These are phyloP conservation scores for Acanthopagrus latus DNA, from an alignment of 2,797 vertebrate species.

Conservation along the genomic window DNA sequence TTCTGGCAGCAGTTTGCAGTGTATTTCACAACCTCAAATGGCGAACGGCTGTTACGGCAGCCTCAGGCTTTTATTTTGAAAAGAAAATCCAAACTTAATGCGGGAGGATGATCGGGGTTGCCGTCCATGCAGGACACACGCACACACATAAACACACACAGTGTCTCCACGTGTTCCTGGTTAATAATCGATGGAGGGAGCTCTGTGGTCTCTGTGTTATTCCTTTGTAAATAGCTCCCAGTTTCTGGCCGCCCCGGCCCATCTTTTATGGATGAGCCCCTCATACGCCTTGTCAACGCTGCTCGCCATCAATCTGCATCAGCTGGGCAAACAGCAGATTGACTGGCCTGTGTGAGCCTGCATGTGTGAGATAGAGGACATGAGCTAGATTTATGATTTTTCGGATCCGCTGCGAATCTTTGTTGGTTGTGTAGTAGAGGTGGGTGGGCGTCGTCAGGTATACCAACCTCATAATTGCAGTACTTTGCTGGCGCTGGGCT, in stretches of 20 bases:
- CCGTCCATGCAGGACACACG: not conserved
- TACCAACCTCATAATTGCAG: constrained; percentile 30
- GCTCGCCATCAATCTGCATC: constrained; percentile 64
- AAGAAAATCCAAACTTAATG: no score
- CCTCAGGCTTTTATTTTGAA: no score
- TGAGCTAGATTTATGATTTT: constrained; percentile 10
- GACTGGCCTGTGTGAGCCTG: constrained; percentile 35
- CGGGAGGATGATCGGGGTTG: not conserved
- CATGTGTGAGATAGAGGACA: constrained; percentile 13
- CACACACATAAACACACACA: constrained; percentile 6
- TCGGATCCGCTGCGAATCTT: constrained; percentile 14
- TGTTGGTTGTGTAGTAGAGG: constrained; percentile 2
- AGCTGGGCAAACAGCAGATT: constrained; percentile 54
- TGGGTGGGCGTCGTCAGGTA: constrained; percentile 28
- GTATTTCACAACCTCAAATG: no score
- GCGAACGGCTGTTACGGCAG: no score
- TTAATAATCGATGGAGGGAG: constrained; percentile 69
- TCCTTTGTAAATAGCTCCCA: constrained; percentile 59
- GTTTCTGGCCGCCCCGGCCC: constrained; percentile 29
- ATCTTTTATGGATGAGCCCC: constrained; percentile 81
- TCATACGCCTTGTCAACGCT: constrained; percentile 56
- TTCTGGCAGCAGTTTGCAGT: no score
- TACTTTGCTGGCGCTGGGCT: constrained; percentile 7
- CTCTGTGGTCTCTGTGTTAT: constrained; percentile 56
- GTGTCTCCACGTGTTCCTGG: constrained; percentile 36